Evolutionary conservation across 2,888 invertebrate species (phyloP), one percentile per base, ranked within the genome.

Genomic region (Ischnura elegans): DNA sequence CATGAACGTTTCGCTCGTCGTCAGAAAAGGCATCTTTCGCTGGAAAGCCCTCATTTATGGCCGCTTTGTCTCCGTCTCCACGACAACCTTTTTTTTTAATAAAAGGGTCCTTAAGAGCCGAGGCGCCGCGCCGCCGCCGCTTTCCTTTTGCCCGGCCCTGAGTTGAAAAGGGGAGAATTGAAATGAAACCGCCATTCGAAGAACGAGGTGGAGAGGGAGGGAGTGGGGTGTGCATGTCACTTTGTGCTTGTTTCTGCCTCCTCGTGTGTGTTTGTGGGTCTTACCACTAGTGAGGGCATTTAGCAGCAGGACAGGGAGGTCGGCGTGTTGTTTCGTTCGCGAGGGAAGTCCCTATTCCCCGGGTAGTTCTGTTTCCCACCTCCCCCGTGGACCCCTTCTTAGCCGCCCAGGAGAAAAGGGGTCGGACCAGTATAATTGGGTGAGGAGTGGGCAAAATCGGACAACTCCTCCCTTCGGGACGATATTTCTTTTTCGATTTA

Each of bases 141-240:
- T n/a, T n/a, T n/a, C n/a, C 90, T 90, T 76, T 76, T 76, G 76
- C 76, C 76, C 25, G 76, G 51, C 51, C 36, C 43, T 90, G 43
- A 90, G 90, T 90, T 61, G 61, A 66, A n/a, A 90, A n/a, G 55
- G 87, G 55, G 87, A 87, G 87, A 87, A 87, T 87, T 87, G 87
- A 51, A 90, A 90, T 90, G 90, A 61, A 90, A 61, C 90, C 51
- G 87, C 87, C 29, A 21, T 25, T 25, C 61, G 16, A n/a, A 36
- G 36, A 36, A 25, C 25, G 61, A 13, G 19, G n/a, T 8, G 4
- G 61, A 16, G 55, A 66, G 5, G 19, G 66, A 66, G 36, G 36
- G 76, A 61, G 76, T 13, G 10, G 13, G 29, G 36, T 21, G 46
- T 2, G 85, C 25, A n/a, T n/a, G n/a, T n/a, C n/a, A n/a, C n/a